Percentiles rank a stretch among this genome's conserved stretches.
Evolutionary conservation across 1,140 invertebrate species (phyloP).

Genomic region (Tetranychus urticae): DNA sequence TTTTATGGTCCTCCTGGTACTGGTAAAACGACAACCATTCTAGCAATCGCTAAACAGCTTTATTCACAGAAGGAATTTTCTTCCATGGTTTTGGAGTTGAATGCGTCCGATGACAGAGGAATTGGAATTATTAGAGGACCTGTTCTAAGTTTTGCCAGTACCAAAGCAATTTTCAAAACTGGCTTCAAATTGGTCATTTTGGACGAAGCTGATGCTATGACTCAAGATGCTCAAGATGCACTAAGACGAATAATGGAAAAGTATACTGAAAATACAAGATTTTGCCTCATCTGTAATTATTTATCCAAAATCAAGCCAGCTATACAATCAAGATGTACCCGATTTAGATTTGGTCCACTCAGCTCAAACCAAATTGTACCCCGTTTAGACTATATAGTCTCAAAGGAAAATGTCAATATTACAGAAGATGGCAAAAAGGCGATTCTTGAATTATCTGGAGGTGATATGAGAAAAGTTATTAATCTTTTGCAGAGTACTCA

Average conservation of each 20-base stretch:
- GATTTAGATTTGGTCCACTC: slow-evolving; percentile 87
- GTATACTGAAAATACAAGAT: slow-evolving; percentile 90
- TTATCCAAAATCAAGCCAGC: slow-evolving; percentile 95
- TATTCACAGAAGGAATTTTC: slow-evolving; percentile 64
- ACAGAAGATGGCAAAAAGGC: slow-evolving; percentile 74
- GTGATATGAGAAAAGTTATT: slow-evolving; percentile 94
- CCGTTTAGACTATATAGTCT: slow-evolving; percentile 56
- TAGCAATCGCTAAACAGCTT: slow-evolving; percentile 80
- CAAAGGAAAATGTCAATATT: slow-evolving; percentile 63
- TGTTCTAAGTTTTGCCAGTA: slow-evolving; percentile 93
- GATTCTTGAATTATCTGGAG: slow-evolving; percentile 59
- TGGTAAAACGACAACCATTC: slow-evolving; percentile 91
- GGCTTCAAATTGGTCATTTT: slow-evolving; percentile 90
- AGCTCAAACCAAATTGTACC: slow-evolving; percentile 55
- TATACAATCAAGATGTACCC: slow-evolving; percentile 85
- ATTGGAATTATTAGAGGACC: slow-evolving; percentile 86
- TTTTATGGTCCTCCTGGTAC: slow-evolving; percentile 98
- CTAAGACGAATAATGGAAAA: slow-evolving; percentile 93
- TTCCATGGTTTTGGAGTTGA: slow-evolving; percentile 57
- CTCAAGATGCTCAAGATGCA: slow-evolving; percentile 96
- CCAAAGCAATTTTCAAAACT: slow-evolving; percentile 78
- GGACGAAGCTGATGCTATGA: slow-evolving; percentile 99
- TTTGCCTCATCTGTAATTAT: slow-evolving; percentile 98
- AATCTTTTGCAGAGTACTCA: slow-evolving; percentile 78
- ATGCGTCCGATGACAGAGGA: slow-evolving; percentile 96